Evolutionary conservation across 2,113 vertebrate genomes (phyloP).

Genomic region (Orthonyx spaldingii): DNA sequence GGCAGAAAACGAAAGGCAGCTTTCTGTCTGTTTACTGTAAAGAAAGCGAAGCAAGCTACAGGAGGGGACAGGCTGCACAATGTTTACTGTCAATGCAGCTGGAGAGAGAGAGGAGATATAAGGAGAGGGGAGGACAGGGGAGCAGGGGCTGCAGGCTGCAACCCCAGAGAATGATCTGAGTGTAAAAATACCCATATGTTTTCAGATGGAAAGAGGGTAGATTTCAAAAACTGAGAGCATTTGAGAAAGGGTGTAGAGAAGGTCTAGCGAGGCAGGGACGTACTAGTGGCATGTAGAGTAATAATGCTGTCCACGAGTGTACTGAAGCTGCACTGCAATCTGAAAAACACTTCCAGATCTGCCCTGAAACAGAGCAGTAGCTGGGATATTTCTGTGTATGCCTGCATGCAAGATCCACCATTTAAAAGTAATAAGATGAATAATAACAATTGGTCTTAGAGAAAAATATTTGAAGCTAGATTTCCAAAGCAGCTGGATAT

Average conservation of each 20-base stretch:
- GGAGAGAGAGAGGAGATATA: constrained; percentile 20
- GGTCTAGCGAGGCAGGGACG: not conserved
- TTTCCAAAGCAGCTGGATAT: not conserved
- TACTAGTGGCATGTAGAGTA: not conserved
- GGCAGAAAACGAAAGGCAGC: constrained; percentile 19
- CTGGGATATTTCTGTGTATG: not conserved
- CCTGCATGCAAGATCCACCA: not conserved
- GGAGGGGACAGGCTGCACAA: constrained; percentile 34
- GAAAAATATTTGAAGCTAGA: not conserved
- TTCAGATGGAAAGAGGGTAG: not conserved
- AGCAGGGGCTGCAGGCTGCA: not conserved
- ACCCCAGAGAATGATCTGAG: not conserved
- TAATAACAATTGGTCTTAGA: not conserved
- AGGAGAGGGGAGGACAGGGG: not conserved
- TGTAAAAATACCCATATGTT: not conserved
- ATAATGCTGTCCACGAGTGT: not conserved
- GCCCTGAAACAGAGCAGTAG: not conserved
- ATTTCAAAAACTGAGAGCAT: not conserved
- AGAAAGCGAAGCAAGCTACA: constrained; percentile 52
- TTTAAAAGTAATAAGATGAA: not conserved
- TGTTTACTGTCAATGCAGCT: constrained; percentile 72
- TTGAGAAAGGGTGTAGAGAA: not conserved
- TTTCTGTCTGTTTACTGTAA: constrained; percentile 69
- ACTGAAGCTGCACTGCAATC: not conserved
- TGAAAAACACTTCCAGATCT: not conserved